Evolutionary conservation across 2,888 invertebrate species (phyloP), one percentile per base, ranked within the genome.

Genomic region (Monoplex corrugatus): DNA sequence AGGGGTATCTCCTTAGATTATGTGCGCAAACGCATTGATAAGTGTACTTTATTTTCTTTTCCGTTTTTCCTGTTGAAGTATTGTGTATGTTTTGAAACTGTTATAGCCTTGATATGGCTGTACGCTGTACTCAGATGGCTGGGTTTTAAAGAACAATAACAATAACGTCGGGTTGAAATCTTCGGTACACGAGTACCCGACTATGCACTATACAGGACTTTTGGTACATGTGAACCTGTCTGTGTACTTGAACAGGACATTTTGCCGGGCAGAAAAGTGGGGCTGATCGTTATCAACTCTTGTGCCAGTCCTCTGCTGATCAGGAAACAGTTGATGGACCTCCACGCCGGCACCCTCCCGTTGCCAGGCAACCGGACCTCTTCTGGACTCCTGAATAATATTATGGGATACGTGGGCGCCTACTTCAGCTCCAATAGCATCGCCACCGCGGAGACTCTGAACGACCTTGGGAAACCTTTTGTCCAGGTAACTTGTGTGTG

Each of bases 281-380:
- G 87, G 0, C 50, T 80, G 45, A 6, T 87, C 2, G 78, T 87
- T 28, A 57, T 87, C 87, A 87, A 80, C 80, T 16, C 80, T 2
- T 87, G 87, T 50, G 75, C 45, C 16, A 87, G 80, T 19, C 50
- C 78, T 0, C 57, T 40, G 40, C 50, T 75, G n/a, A 40, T 80
- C 38, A 32, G 57, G 35, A 45, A 80, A 45, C 40, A 40, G 2
- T 80, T 87, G 57, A 72, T 80, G 87, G 87, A 87, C 50, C 38
- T 87, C 28, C 38, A 80, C 87, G 40, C 78, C 0, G 80, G 87
- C 13, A 28, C 35, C 38, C 38, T 87, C 45, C 0, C 45, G 2
- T 38, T 80, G 50, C 80, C 87, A 2, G 43, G 43, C 0, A 8
- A 43, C 3, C 40, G 68, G 40, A 68, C 38, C 68, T 23, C 35